These are phyloP conservation scores for Apamea anceps DNA, from an alignment of 2,888 invertebrate species.

Conservation along the genomic window DNA sequence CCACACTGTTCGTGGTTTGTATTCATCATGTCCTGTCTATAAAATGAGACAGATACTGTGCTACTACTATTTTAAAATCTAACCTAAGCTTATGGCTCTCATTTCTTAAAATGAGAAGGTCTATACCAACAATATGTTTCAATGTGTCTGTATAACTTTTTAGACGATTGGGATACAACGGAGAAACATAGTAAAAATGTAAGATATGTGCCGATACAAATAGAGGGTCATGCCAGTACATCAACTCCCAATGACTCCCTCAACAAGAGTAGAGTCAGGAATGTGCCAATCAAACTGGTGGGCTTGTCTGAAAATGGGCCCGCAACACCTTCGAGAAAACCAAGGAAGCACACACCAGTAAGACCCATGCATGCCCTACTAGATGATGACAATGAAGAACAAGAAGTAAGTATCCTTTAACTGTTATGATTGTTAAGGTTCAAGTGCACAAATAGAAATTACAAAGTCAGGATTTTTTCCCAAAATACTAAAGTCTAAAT, in stretches of 20 bases:
- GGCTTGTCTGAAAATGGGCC: slow-evolving; percentile 76
- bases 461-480: not conserved
- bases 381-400: slow-evolving; percentile 82
- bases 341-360: slow-evolving; percentile 79
- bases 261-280: slow-evolving; percentile 70
- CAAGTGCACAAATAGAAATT: not conserved
- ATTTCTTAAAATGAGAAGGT: not conserved
- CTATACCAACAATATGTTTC: not conserved
- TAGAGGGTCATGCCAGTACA: slow-evolving; percentile 85
- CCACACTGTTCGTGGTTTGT: not conserved
- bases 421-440: not conserved
- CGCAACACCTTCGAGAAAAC: slow-evolving; percentile 76
- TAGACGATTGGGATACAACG: slow-evolving; percentile 76
- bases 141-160: slow-evolving; percentile 47
- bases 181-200: slow-evolving; percentile 77
- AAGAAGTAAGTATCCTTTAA: slow-evolving; percentile 72
- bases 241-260: slow-evolving; percentile 83
- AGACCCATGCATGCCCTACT: slow-evolving; percentile 78
- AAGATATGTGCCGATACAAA: slow-evolving; percentile 84
- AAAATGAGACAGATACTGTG: not conserved
- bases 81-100: not conserved
- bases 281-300: slow-evolving; percentile 79
- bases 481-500: not conserved
- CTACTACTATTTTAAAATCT: slow-evolving; percentile 1
- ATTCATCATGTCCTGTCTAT: not conserved